Evolutionary conservation across 2,113 vertebrate species (phyloP), one percentile per base, ranked within the genome.

Genomic region (Anguilla japonica): DNA sequence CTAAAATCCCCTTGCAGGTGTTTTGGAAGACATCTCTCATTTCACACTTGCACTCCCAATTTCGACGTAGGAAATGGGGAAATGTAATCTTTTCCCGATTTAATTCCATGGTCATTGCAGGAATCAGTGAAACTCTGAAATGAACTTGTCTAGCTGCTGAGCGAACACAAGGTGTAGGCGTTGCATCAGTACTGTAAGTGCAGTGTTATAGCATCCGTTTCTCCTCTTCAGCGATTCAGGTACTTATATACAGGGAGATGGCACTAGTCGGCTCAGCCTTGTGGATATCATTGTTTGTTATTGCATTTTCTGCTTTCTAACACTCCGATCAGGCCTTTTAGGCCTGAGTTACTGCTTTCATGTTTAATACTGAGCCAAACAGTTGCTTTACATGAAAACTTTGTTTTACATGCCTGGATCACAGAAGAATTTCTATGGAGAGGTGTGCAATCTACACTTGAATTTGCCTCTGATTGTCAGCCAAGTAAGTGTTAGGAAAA

Each of bases 241-340:
- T 86, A 39, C 4, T 86, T 63, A 29, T 78, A 82, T 46, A 78
- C 71, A 43, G 87, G 85, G 85, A 84, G 34, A 83, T 60, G 11
- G 79, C 85, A 13, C 85, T 22, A 5, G 85, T 82, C 18, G 0
- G 18, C 85, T 53, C 81, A 39, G 86, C 26, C 82, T 91, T 57
- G 50, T 7, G 89, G 53, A 86, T 39, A 83, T 82, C 81, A 53
- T 46, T 57, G 79, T 26, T 50, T 40, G 39, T 75, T 82, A 50
- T 83, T 50, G 82, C 63, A 46, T 81, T 85, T 81, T 88, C 84
- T 43, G 46, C 83, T 85, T 63, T 83, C 84, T 81, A 85, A 88
- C 86, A 89, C 88, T 91, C 88, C 85, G 85, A 90, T 86, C 86
- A 86, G 80, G 88, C 84, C 11, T 89, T 83, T 41, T 80, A 80